Base-by-base conservation (phyloP, 2,797 vertebrate species). In the Astyanax mexicanus region DNA sequence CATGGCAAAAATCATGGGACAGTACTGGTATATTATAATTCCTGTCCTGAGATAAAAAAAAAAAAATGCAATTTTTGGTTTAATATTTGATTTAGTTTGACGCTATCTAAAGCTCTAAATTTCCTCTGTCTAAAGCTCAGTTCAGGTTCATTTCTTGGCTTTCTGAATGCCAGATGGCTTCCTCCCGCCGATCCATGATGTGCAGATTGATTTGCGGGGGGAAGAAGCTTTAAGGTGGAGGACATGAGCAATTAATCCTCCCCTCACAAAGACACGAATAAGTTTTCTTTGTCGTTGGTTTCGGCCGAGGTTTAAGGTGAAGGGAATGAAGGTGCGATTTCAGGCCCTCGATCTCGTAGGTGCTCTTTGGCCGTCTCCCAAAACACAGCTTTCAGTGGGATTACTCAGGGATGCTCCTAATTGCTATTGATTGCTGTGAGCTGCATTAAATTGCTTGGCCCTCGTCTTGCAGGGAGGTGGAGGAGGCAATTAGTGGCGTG, bases 381-480 rank as follows among this genome's bases (percentile, higher is more conserved):
- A 92, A 91, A 92, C 69, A 75, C 90, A 86, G 87, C 92, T 95
- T 95, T 96, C 94, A 95, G 81, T 88, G 89, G 95, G 94, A 98
- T 98, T 96, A 97, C 95, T 93, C 84, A 85, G 92, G 92, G 94
- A 94, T 91, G 92, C 91, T 90, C 95, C 95, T 98, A 98, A 98
- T 97, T 96, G 94, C 94, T 96, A 97, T 98, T 82, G 96, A 97
- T 98, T 95, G 93, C 80, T 75, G 92, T 92, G 95, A 93, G 95
- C 94, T 92, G 95, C 95, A 95, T 96, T 96, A 96, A 97, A 97
- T 97, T 96, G 93, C 93, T 93, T 94, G 93, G 94, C 91, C 92
- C 94, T 88, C 88, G 89, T 90, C 92, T 90, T 89, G 86, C 77
- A 87, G 88, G 88, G 90, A 89, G 87, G 79, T 73, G 90, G 92